Base-by-base conservation (phyloP, 2,797 vertebrate genomes). In the Balearica regulorum region DNA sequence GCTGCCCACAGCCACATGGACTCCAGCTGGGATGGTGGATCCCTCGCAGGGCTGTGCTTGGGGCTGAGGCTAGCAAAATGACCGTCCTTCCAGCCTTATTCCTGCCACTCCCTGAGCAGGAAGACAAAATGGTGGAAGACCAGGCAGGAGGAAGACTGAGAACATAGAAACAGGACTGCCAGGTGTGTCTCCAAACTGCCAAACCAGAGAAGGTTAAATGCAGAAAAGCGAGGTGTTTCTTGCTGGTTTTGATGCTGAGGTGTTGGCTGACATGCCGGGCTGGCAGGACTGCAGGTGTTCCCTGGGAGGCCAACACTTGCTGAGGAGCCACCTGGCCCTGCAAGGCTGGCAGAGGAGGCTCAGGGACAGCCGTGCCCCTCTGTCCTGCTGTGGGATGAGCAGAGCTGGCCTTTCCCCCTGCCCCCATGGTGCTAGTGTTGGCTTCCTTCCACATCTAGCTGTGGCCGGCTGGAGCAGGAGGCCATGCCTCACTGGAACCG, bases 271-370 rank as follows among this genome's bases (percentile, higher is more conserved):
- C 28, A 3, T 1, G 33, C 6, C 1, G 37, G 83, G 49, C 39
- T 61, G 61, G 73, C 88, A 41, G 84, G 55, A 9, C 58, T 4
- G 28, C 2, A 26, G 33, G 15, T 0, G 3, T 49, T 73, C 54
- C 0, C 31, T 0, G 3, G 44, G 64, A 43, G 7, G 20, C 15
- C 0, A 1, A 11, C 17, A 1, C 88, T 48, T 66, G 86, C 86
- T 0, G 11, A 73, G 81, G 49, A 71, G 71, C 92, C 91, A 77
- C 16, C 87, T 85, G 89, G 54, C 75, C 95, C 71, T 1, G 6
- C 17, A 31, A 51, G 18, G 66, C 51, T 7, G 51, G 83, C 66
- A 17, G 41, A 68, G 78, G 53, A 11, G 31, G 55, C 31, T 41
- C 1, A 5, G 44, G 66, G 51, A 6, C 55, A 46, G 71, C 68